Conservation (phyloP, 2,888 invertebrate species). For the Crematogaster levior region DNA sequence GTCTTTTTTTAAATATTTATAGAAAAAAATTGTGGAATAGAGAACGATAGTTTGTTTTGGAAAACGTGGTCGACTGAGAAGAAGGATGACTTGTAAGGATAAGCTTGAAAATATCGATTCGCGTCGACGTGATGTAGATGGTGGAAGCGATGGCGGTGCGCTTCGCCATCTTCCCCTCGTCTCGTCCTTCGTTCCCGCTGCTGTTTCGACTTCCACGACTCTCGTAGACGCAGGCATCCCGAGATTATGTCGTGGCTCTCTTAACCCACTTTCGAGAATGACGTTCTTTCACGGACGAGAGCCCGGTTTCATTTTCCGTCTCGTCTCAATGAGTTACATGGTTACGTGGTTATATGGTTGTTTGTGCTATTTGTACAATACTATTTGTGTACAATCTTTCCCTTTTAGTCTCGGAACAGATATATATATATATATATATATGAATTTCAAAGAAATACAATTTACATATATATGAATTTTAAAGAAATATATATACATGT, state of each 20-base stretch:
- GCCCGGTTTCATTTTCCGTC: constrained; percentile 4
- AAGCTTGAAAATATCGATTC: constrained; percentile 64
- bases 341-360: not conserved
- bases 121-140: constrained; percentile 9
- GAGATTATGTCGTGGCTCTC: constrained; percentile 51
- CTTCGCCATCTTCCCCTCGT: constrained; percentile 55
- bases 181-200: constrained; percentile 11
- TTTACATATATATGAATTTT: too few species aligned
- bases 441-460: too few species aligned
- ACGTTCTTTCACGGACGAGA: constrained; percentile 58
- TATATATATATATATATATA: too few species aligned
- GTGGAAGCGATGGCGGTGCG: constrained; percentile 55
- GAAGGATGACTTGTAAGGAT: not conserved
- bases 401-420: not conserved
- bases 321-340: not conserved
- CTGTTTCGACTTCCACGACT: constrained; percentile 25
- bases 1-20: not conserved
- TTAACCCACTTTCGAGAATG: constrained; percentile 67
- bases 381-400: not conserved
- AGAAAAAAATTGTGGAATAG: not conserved
- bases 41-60: not conserved
- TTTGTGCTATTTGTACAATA: not conserved
- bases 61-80: not conserved
- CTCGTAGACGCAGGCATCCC: constrained; percentile 52
- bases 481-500: not conserved